phyloP scores from a whole-genome alignment of 2,888 invertebrate genomes.

The Ditula angustiorana region DNA sequence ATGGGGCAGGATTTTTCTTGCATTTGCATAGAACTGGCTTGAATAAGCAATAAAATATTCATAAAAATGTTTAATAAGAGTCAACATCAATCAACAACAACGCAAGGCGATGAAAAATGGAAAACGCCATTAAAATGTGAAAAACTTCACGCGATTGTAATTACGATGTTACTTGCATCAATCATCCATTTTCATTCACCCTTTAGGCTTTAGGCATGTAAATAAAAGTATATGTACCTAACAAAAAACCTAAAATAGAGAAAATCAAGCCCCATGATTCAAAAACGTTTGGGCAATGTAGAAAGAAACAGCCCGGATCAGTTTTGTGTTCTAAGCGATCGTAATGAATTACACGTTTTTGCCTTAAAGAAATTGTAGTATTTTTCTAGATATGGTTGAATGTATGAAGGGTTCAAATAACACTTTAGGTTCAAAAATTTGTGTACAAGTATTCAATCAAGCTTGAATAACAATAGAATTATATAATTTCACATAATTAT shows the following conservation, averaged over 20 bases:
- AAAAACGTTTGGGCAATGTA: too few species aligned
- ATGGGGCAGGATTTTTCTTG: constrained; percentile 23
- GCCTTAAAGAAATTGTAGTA: too few species aligned
- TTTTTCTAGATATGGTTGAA: too few species aligned
- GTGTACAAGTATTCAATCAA: too few species aligned
- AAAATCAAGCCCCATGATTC: too few species aligned
- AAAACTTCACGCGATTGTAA: constrained; percentile 65
- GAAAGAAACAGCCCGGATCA: too few species aligned
- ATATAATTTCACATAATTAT: too few species aligned
- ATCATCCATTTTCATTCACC: constrained; percentile 52
- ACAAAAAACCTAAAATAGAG: neutral
- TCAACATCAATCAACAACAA: constrained; percentile 70
- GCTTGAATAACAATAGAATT: too few species aligned
- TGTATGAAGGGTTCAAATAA: too few species aligned
- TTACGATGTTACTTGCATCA: constrained; percentile 74
- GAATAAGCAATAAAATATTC: constrained; percentile 36
- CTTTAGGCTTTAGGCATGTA: neutral
- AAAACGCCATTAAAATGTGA: constrained; percentile 63
- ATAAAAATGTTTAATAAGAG: constrained; percentile 63
- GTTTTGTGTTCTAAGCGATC: too few species aligned
- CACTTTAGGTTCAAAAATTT: too few species aligned
- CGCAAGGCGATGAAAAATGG: constrained; percentile 70
- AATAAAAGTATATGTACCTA: neutral
- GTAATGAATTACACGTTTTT: too few species aligned
- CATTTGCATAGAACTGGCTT: constrained; percentile 27